phyloP scores from a whole-genome alignment of 2,888 invertebrate species.

The Drosophila lacicola region DNA sequence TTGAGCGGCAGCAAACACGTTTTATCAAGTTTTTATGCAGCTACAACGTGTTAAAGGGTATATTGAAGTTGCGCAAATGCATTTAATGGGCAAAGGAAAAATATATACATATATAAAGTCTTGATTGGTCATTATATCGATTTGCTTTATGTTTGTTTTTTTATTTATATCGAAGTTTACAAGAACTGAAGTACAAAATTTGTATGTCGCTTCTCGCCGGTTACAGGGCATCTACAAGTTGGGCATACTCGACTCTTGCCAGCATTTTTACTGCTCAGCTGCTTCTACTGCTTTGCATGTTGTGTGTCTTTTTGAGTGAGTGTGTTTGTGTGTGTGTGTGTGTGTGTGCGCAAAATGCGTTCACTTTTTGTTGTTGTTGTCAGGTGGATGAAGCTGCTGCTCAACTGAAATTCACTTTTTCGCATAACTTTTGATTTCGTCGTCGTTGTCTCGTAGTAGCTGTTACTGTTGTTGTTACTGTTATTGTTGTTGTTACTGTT shows the following conservation, averaged over 20 bases:
- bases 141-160: not conserved
- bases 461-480: conserved; percentile 1
- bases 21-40: not conserved
- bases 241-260: not conserved
- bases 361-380: conserved; percentile 45
- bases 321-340: conserved; percentile 1
- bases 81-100: no score
- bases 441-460: conserved; percentile 26
- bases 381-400: conserved; percentile 58
- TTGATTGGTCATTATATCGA: not conserved
- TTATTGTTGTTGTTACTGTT: conserved; percentile 33
- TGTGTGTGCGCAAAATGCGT: conserved; percentile 41
- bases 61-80: not conserved
- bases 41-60: not conserved
- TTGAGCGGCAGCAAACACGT: conserved; percentile 37
- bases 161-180: not conserved
- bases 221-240: conserved; percentile 1
- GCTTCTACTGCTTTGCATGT: conserved; percentile 38
- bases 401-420: conserved; percentile 69
- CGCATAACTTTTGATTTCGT: conserved; percentile 70
- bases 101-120: not conserved
- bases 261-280: conserved; percentile 1
- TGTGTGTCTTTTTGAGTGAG: not conserved
- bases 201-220: no score
- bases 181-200: no score